These are phyloP conservation scores for Aegithalos caudatus DNA, from an alignment of 2,113 vertebrate genomes.

Conservation along the genomic window DNA sequence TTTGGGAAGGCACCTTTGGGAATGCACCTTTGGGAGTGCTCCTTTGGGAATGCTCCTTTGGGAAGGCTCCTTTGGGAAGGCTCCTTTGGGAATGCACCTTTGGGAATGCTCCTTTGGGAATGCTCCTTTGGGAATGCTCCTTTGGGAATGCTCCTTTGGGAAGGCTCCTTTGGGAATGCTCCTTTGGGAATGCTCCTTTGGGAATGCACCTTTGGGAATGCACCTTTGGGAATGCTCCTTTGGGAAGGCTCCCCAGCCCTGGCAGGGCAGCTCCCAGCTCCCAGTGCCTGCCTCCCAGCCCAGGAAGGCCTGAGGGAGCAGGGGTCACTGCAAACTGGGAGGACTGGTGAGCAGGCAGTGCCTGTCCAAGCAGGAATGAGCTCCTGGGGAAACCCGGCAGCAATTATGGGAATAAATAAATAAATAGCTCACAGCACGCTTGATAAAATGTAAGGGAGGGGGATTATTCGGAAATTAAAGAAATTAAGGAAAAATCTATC, in stretches of 20 bases:
- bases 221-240: not conserved
- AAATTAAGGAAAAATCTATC: not conserved
- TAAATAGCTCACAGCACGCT: not conserved
- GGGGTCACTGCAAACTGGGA: not conserved
- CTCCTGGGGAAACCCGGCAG: not conserved
- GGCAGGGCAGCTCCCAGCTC: not conserved
- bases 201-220: no score
- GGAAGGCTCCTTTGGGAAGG: not conserved
- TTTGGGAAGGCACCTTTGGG: not conserved
- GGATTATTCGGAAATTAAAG: not conserved
- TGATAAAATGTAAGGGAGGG: not conserved
- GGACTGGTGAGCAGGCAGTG: fast-evolving
- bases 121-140: not conserved
- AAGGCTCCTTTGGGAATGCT: not conserved
- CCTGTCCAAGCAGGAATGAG: not conserved
- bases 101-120: not conserved
- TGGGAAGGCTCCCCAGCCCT: not conserved
- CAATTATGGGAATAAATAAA: fast-evolving
- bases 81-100: not conserved
- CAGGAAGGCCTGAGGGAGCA: not conserved
- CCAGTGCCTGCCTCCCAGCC: not conserved
- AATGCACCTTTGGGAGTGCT: not conserved
- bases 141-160: not conserved
- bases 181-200: not conserved
- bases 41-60: not conserved